A percentile compares a stretch with the other conserved stretches of the same genome.
phyloP scores from a whole-genome alignment of 2,888 invertebrate genomes.

The Zygogramma bicolorata region DNA sequence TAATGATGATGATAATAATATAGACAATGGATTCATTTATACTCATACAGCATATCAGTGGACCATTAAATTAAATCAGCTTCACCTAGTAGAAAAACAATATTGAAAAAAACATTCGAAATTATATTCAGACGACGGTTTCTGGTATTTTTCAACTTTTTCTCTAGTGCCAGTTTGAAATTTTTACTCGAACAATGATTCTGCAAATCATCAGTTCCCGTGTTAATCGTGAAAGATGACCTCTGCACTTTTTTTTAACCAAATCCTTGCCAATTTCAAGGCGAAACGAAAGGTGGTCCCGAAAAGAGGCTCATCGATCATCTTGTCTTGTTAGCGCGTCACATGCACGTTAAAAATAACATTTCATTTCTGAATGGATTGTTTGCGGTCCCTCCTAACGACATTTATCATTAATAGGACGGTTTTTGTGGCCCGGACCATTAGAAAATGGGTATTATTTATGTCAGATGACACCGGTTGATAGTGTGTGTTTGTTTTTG shows the following conservation, averaged over 20 bases:
- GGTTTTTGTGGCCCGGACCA: slow-evolving; percentile 40
- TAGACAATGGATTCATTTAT: no score
- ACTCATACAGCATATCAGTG: no score
- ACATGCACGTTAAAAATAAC: slow-evolving; percentile 47
- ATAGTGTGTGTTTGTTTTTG: slow-evolving; percentile 46
- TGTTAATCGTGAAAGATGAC: not conserved
- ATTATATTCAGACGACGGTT: no score
- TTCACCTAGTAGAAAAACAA: no score
- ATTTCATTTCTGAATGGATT: slow-evolving; percentile 44
- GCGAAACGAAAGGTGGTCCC: not conserved
- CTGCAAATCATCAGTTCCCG: no score
- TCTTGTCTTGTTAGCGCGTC: slow-evolving; percentile 52
- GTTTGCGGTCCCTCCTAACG: slow-evolving; percentile 46
- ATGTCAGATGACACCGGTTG: slow-evolving; percentile 46
- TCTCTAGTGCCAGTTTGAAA: no score
- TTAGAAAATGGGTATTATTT: slow-evolving; percentile 48
- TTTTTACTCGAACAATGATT: no score
- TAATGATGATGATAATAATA: no score
- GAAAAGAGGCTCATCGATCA: slow-evolving; percentile 47
- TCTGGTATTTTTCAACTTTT: no score
- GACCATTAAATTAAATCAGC: no score
- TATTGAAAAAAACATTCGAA: no score
- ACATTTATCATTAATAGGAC: slow-evolving; percentile 47
- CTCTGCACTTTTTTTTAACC: slow-evolving; percentile 7
- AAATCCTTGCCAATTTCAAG: slow-evolving; percentile 36